A percentile compares a stretch with the other conserved stretches of the same genome.
phyloP scores from a whole-genome alignment of 2,888 invertebrate species.

The Pollenia angustigena region DNA sequence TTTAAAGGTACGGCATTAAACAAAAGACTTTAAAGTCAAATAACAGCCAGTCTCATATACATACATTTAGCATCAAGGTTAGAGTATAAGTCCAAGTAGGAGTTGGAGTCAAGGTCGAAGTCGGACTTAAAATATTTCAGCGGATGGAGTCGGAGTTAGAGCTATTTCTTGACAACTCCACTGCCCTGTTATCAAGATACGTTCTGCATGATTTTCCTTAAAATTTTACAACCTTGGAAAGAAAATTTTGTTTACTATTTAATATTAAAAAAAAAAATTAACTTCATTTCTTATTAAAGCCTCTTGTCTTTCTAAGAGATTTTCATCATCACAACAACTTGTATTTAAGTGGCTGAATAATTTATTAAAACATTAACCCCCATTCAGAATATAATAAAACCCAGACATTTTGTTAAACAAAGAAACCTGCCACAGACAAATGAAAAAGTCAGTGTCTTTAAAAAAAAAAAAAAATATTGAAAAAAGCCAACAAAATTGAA shows the following conservation, averaged over 20 bases:
- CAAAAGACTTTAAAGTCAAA: no score
- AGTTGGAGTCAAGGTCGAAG: no score
- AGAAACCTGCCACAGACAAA: slow-evolving; percentile 61
- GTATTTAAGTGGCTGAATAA: slow-evolving; percentile 61
- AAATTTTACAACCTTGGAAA: not conserved
- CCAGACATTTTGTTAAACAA: slow-evolving; percentile 62
- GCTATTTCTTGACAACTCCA: no score
- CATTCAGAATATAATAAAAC: slow-evolving; percentile 56
- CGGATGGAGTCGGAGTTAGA: no score
- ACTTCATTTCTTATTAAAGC: slow-evolving; percentile 4
- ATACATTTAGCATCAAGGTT: no score
- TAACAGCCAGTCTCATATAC: no score
- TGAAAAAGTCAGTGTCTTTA: slow-evolving; percentile 59
- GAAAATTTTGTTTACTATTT: not conserved
- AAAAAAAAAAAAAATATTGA: slow-evolving; percentile 12
- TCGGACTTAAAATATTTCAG: no score
- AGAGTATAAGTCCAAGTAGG: no score
- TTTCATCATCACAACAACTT: slow-evolving; percentile 49
- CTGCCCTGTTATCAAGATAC: no score
- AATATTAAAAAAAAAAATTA: not conserved
- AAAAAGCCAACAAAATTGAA: slow-evolving; percentile 20
- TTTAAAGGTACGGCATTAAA: no score
- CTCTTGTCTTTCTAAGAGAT: slow-evolving; percentile 28
- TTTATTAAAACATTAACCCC: slow-evolving; percentile 69
- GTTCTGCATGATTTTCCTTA: not conserved